Evolutionary conservation across 2,113 vertebrate genomes (phyloP), one percentile per base, ranked within the genome.

Genomic region (Microcebus jonahi): DNA sequence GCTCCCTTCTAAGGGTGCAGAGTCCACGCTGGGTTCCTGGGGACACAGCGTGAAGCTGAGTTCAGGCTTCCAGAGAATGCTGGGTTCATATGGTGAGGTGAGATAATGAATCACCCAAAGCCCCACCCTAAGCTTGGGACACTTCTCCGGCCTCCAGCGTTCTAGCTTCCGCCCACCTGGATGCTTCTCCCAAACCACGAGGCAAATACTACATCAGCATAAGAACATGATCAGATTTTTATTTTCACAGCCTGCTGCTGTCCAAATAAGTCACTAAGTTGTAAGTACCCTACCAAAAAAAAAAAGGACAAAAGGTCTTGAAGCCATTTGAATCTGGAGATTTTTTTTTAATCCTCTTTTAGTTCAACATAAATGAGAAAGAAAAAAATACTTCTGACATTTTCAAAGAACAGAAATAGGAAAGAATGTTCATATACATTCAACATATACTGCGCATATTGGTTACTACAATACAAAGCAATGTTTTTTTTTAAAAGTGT

Each of bases 351-450:
- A 96, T 84, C 75, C 89, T 94, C 94, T 98, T 98, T 98, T 81
- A 98, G 98, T 98, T 98, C 97, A 98, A 98, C 98, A 96, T 98
- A 98, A 98, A 98, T 90, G 98, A 98, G 97, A 98, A 98, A 98
- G 97, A 95, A 97, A 98, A 98, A 98, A 98, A 98, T 98, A 98
- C 97, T 98, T 98, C 96, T 94, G 98, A 98, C 98, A 97, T 98
- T 98, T 98, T 98, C 98, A 97, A 98, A 98, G 98, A 98, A 98
- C 98, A 98, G 98, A 98, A 98, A 98, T 97, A 98, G 98, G 97
- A 98, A 98, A 99, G 98, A 98, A 98, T 98, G 98, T 98, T 97
- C 97, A 98, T 98, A 98, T 98, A 99, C 98, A 99, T 99, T 99
- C 98, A 98, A 98, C 99, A 98, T 97, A 98, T 95, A 99, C 98